These are phyloP conservation scores for Coracias cyanogaster DNA, from an alignment of 2,797 vertebrate genomes.

Conservation along the genomic window DNA sequence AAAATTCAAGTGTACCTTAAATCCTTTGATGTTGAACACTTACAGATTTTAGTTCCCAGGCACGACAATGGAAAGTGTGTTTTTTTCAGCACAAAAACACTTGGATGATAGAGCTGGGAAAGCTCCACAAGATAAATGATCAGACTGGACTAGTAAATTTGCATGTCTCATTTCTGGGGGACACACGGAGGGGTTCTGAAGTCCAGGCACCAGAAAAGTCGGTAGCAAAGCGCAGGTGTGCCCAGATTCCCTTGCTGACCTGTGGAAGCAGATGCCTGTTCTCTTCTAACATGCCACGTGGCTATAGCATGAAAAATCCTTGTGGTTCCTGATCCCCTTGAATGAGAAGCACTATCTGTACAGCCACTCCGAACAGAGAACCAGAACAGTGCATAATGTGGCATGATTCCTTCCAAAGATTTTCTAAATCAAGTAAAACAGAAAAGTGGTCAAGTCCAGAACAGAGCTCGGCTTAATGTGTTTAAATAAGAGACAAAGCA, in stretches of 20 bases:
- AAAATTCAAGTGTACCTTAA: background rate
- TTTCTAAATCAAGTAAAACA: background rate
- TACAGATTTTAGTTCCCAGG: background rate
- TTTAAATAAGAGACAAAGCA: conserved; percentile 59
- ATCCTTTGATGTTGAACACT: background rate
- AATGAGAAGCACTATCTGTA: background rate
- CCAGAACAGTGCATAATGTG: background rate
- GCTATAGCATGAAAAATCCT: background rate
- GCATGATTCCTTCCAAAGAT: background rate
- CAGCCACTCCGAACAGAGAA: background rate
- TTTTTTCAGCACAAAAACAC: background rate
- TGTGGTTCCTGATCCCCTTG: background rate
- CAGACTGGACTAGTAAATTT: background rate
- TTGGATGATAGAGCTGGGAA: background rate
- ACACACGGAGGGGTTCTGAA: background rate
- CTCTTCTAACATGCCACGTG: background rate
- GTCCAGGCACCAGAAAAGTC: background rate
- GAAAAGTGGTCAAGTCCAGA: conserved; percentile 26
- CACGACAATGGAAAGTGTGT: background rate
- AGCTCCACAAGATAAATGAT: background rate
- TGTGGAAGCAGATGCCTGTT: background rate
- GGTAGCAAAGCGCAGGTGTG: background rate
- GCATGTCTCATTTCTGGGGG: background rate
- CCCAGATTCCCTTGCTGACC: background rate
- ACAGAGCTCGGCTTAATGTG: background rate